phyloP scores from a whole-genome alignment of 2,113 vertebrate genomes.

The Loxodonta africana region DNA sequence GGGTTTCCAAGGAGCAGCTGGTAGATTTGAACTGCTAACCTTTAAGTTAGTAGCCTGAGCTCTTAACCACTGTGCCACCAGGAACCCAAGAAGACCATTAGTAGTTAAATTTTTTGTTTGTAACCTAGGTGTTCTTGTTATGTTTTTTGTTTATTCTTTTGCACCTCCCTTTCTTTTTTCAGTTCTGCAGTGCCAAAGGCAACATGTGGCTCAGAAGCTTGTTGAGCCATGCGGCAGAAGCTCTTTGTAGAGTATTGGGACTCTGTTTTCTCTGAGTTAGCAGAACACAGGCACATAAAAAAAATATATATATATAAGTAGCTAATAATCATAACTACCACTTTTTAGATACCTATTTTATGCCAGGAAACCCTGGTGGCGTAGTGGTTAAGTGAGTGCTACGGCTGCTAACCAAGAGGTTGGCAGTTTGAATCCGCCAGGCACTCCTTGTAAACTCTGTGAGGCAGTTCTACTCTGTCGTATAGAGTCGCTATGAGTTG shows the following conservation, averaged over 20 bases:
- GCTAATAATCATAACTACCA: not conserved
- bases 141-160: conserved; percentile 18
- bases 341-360: too few relatives aligned
- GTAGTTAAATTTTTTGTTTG: not conserved
- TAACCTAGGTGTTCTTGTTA: not conserved
- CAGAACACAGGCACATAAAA: not conserved
- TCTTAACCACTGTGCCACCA: too few relatives aligned
- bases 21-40: too few relatives aligned
- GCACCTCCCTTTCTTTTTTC: not conserved
- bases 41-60: too few relatives aligned
- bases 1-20: too few relatives aligned
- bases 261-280: not conserved
- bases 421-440: too few relatives aligned
- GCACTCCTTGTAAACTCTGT: too few relatives aligned
- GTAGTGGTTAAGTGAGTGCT: too few relatives aligned
- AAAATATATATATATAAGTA: not conserved
- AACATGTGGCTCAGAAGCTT: not conserved
- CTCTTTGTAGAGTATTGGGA: not conserved
- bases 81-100: not conserved
- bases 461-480: too few relatives aligned
- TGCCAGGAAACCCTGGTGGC: not conserved
- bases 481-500: too few relatives aligned
- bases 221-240: not conserved
- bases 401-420: too few relatives aligned
- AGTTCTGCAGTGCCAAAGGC: not conserved